Evolutionary conservation across 2,797 vertebrate species (phyloP).

Genomic region (Eulemur rubriventer): DNA sequence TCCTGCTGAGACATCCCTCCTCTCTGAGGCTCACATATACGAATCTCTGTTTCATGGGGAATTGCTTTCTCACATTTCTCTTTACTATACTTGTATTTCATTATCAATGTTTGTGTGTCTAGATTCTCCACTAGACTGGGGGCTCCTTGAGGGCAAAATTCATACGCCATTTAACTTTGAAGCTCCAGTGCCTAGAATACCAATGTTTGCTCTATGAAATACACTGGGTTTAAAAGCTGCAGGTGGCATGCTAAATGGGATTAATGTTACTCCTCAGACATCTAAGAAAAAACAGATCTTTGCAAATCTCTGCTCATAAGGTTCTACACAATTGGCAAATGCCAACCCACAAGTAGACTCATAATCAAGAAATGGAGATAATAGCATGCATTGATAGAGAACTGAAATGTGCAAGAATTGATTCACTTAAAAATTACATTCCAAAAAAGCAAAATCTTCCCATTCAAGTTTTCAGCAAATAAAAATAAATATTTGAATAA

Average conservation of each 20-base stretch:
- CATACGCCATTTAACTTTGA: neutral
- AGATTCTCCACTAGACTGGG: neutral
- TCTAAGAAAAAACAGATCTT: neutral
- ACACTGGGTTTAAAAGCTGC: neutral
- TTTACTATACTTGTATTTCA: neutral
- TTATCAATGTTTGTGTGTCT: neutral
- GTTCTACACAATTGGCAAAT: neutral
- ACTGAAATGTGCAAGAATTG: neutral
- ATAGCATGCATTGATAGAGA: neutral
- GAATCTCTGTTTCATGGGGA: neutral
- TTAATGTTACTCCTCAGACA: neutral
- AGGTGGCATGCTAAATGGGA: neutral
- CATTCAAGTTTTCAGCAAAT: slow-evolving; percentile 21
- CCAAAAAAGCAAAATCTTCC: neutral
- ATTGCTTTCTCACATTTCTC: neutral
- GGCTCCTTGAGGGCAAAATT: neutral
- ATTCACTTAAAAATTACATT: neutral
- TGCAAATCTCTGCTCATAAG: neutral
- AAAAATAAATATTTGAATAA: neutral
- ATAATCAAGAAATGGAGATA: neutral
- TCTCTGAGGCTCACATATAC: neutral
- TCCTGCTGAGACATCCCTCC: neutral
- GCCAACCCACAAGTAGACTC: neutral
- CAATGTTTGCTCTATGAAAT: neutral
- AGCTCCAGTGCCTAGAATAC: neutral